phyloP scores from a whole-genome alignment of 1,140 invertebrate genomes.

The Littorina saxatilis region DNA sequence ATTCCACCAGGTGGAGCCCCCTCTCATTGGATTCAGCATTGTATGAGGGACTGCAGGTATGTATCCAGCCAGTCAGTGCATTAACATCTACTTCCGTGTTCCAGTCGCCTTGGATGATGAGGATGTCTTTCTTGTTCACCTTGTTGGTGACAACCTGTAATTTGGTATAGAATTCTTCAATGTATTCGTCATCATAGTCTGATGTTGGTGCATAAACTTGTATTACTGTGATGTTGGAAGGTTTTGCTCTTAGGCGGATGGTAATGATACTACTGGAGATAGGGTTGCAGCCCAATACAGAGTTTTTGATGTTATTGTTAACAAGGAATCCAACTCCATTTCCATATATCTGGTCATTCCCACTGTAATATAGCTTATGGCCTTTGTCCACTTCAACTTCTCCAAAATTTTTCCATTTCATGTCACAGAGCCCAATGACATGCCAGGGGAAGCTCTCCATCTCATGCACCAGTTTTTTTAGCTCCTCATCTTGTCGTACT shows the following conservation, averaged over 20 bases:
- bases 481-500: too few relatives aligned
- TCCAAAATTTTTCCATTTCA: too few relatives aligned
- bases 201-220: not conserved
- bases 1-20: not conserved
- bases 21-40: not conserved
- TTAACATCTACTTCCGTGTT: not conserved
- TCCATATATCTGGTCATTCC: too few relatives aligned
- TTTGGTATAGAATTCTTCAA: not conserved
- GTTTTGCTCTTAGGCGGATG: not conserved
- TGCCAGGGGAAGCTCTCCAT: too few relatives aligned
- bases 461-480: too few relatives aligned
- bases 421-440: too few relatives aligned
- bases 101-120: not conserved
- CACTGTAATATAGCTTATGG: too few relatives aligned
- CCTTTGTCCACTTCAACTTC: too few relatives aligned
- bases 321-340: not conserved
- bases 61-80: not conserved
- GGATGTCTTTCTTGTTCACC: not conserved
- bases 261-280: not conserved
- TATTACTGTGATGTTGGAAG: not conserved
- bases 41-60: not conserved
- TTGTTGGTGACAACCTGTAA: not conserved
- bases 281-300: not conserved
- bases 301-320: not conserved
- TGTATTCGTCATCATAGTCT: not conserved